These are phyloP conservation scores for Lordiphosa collinella DNA, from an alignment of 1,140 invertebrate genomes.

Conservation along the genomic window DNA sequence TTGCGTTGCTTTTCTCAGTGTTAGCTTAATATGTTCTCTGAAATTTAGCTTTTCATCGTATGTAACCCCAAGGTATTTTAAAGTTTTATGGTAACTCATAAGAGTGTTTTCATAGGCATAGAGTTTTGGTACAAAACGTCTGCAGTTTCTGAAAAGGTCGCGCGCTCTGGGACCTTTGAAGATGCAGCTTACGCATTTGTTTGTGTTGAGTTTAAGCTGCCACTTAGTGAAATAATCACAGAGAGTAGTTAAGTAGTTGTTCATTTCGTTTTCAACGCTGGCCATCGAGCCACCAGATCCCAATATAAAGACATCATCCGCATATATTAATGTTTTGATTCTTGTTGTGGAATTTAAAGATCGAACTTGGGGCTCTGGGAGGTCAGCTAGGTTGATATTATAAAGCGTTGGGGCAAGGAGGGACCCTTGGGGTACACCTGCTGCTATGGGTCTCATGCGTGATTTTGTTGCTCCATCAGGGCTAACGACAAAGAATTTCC, in stretches of 20 bases:
- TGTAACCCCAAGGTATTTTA: conserved; percentile 12
- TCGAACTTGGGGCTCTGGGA: not conserved
- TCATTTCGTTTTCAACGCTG: not conserved
- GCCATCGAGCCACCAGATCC: conserved; percentile 1
- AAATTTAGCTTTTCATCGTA: conserved; percentile 8
- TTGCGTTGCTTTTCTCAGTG: not conserved
- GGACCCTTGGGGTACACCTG: conserved; percentile 17
- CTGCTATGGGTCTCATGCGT: not conserved
- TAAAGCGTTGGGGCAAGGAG: conserved; percentile 9
- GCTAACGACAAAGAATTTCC: not conserved
- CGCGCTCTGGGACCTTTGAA: not conserved
- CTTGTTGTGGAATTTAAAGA: not conserved
- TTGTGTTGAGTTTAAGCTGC: not conserved
- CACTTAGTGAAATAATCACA: conserved; percentile 3
- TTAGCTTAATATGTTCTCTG: not conserved
- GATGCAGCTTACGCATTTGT: not conserved
- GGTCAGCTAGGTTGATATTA: conserved; percentile 9
- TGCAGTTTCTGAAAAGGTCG: not conserved
- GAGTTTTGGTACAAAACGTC: not conserved
- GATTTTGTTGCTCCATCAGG: not conserved
- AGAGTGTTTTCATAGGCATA: not conserved
- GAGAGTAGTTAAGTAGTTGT: not conserved
- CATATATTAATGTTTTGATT: conserved; percentile 11
- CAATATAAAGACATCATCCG: conserved; percentile 8
- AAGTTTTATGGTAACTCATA: not conserved